phyloP scores from a whole-genome alignment of 2,113 vertebrate genomes.

The Psephotus haematonotus region DNA sequence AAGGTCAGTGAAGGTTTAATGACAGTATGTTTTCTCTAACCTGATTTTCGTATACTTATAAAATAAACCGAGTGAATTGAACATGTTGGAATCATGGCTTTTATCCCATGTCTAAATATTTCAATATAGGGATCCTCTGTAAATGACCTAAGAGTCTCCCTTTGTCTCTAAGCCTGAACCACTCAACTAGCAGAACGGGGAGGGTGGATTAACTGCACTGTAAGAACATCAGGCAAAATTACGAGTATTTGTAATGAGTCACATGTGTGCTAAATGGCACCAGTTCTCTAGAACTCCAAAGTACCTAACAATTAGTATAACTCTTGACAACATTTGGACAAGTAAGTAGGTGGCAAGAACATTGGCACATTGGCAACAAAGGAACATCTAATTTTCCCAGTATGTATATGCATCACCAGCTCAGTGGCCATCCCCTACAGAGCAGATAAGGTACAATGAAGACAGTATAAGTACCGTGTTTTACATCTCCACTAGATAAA shows the following conservation, averaged over 20 bases:
- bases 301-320: background rate
- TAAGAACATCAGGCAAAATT: background rate
- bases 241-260: background rate
- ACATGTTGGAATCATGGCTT: background rate
- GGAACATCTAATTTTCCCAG: background rate
- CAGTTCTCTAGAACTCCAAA: background rate
- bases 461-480: background rate
- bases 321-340: background rate
- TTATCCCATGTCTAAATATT: background rate
- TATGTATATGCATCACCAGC: background rate
- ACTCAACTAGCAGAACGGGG: background rate
- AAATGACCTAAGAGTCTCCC: background rate
- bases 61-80: background rate
- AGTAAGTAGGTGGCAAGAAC: conserved; percentile 7
- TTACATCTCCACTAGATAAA: background rate
- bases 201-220: background rate
- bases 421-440: background rate
- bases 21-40: background rate
- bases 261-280: background rate
- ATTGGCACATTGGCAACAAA: background rate
- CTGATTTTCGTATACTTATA: background rate
- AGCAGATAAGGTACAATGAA: background rate
- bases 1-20: background rate
- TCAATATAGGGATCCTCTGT: background rate
- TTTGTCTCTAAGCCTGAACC: background rate